These are phyloP conservation scores for Tribolium freemani DNA, from an alignment of 2,888 invertebrate genomes.

Conservation along the genomic window DNA sequence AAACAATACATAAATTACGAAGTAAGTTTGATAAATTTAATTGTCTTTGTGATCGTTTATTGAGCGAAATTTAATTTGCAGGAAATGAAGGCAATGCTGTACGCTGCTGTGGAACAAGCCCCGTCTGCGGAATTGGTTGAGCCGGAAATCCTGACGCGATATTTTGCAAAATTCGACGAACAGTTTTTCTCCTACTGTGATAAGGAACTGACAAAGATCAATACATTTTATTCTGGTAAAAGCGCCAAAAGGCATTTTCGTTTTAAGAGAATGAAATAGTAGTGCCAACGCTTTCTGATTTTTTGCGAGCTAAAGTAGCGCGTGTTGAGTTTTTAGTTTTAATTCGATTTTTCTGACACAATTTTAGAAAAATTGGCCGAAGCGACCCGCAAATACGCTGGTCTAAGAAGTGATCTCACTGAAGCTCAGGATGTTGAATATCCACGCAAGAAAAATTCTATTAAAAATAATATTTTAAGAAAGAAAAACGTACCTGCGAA, in stretches of 20 bases:
- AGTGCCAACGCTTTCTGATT: too few relatives aligned
- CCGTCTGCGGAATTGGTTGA: constrained; percentile 83
- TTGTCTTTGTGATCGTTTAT: not conserved
- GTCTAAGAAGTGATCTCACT: constrained; percentile 87
- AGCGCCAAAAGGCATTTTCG: constrained; percentile 26
- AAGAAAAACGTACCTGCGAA: constrained; percentile 72
- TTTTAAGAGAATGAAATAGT: constrained; percentile 49
- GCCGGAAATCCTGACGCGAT: constrained; percentile 77
- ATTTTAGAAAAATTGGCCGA: constrained; percentile 83
- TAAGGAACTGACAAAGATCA: constrained; percentile 88
- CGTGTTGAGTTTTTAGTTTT: not conserved
- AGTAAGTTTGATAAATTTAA: constrained; percentile 65
- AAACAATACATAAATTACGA: constrained; percentile 87
- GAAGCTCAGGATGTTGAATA: constrained; percentile 65
- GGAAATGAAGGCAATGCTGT: constrained; percentile 89
- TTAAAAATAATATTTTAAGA: constrained; percentile 63
- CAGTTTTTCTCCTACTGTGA: constrained; percentile 88
- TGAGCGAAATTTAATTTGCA: constrained; percentile 58
- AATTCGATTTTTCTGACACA: not conserved
- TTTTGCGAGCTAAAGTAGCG: too few relatives aligned
- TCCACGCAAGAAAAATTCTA: constrained; percentile 59
- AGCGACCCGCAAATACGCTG: constrained; percentile 94
- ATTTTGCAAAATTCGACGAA: constrained; percentile 86
- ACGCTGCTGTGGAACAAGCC: constrained; percentile 82
- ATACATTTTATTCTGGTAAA: constrained; percentile 83